Conservation (phyloP, 2,888 invertebrate genomes). For the Drosophila villosipedis region DNA sequence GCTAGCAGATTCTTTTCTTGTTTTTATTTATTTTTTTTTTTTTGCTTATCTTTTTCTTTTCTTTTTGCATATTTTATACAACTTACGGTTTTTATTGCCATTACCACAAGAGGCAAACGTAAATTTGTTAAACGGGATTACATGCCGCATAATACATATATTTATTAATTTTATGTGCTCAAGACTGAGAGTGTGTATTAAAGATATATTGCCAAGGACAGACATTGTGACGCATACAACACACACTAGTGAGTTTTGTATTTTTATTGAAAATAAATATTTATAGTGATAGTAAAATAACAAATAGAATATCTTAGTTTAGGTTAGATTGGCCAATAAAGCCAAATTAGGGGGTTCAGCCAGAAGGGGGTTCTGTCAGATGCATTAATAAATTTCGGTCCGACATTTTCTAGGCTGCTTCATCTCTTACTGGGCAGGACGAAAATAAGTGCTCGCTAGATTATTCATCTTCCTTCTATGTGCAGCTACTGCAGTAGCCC, state of each 20-base stretch:
- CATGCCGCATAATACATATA: constrained; percentile 58
- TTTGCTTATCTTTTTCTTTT: constrained; percentile 22
- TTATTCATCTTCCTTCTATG: neutral
- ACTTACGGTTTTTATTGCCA: constrained; percentile 64
- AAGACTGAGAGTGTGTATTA: constrained; percentile 39
- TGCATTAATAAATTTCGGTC: neutral
- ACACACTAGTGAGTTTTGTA: neutral
- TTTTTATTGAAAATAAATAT: neutral
- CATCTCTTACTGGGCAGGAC: neutral
- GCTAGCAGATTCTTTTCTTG: constrained; percentile 50
- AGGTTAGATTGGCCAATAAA: neutral
- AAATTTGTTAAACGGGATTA: constrained; percentile 77
- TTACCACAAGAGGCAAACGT: constrained; percentile 63
- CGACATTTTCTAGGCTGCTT: neutral
- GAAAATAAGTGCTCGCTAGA: neutral
- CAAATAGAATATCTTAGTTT: neutral
- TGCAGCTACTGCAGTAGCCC: neutral
- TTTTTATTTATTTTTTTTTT: constrained; percentile 16
- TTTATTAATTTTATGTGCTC: constrained; percentile 61
- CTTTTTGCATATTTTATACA: constrained; percentile 65
- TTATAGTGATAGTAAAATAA: neutral
- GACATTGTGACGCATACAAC: neutral
- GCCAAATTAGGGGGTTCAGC: neutral
- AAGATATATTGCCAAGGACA: constrained; percentile 1
- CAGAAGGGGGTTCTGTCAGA: neutral